Evolutionary conservation across 2,113 vertebrate species (phyloP), one percentile per base, ranked within the genome.

Genomic region (Crocuta crocuta): DNA sequence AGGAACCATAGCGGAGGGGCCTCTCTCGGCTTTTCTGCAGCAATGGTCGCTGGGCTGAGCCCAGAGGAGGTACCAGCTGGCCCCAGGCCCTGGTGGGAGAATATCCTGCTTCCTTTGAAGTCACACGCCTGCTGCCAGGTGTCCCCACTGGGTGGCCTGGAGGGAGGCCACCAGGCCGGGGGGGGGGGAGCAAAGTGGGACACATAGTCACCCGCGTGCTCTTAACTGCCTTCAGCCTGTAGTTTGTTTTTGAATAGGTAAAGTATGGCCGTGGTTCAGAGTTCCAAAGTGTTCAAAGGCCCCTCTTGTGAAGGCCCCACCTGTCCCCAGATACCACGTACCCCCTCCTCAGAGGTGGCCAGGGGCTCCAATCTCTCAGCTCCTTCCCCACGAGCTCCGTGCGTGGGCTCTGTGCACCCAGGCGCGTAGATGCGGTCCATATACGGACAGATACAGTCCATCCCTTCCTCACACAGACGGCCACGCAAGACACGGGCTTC

Each of bases 81-180:
- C 61, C 3, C 6, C 33, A 89, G 33, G 21, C 17, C 55, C 31
- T 48, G 35, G 19, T n/a, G 48, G n/a, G 71, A 70, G 33, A 33
- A 70, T 6, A 35, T n/a, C 43, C 3, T 4, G n/a, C 2, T 39
- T 12, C 21, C 11, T 4, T 16, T 4, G 17, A 28, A 82, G 48
- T 33, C 63, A 5, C 12, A 5, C 6, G 2, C 2, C 2, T 23
- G 53, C 24, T 74, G 2, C 66, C 48, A 7, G 1, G 17, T 23
- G 17, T 63, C 43, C 68, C n/a, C 4, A 3, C 11, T 16, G 8
- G 15, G 48, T 8, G 26, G 23, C 10, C 10, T 11, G 21, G 15
- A 73, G 10, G 55, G 16, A 65, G 48, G 33, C 71, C 50, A 2
- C 48, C 5, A 9, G 79, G n/a, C 31, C 58, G 23, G 58, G 55